phyloP scores from a whole-genome alignment of 1,140 invertebrate genomes.

The Anagrus nilaparvatae region DNA sequence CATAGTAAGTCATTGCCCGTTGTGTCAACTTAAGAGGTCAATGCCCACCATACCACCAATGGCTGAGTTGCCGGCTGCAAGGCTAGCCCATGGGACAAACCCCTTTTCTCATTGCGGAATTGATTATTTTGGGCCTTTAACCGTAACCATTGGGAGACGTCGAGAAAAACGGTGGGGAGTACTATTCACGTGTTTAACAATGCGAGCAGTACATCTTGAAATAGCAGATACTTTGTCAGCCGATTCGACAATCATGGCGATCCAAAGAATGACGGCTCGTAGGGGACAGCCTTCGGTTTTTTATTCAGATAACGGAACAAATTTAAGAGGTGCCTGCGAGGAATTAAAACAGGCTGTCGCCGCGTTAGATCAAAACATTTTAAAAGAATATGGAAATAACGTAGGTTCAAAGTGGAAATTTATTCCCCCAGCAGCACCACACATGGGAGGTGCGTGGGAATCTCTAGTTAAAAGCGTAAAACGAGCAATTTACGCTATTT shows the following conservation, averaged over 20 bases:
- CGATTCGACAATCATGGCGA: constrained; percentile 18
- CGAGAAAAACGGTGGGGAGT: constrained; percentile 27
- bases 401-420: not conserved
- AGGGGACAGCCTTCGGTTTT: constrained; percentile 14
- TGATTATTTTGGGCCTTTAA: constrained; percentile 25
- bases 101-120: too few relatives aligned
- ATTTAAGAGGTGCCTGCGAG: constrained; percentile 22
- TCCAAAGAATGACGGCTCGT: constrained; percentile 19
- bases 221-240: constrained; percentile 15
- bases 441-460: constrained; percentile 5
- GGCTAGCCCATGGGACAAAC: too few relatives aligned
- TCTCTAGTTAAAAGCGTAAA: not conserved
- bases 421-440: not conserved
- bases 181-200: constrained; percentile 24
- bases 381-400: constrained; percentile 4
- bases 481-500: not conserved
- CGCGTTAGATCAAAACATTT: constrained; percentile 9
- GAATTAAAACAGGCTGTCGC: constrained; percentile 15
- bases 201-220: constrained; percentile 23
- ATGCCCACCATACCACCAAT: too few relatives aligned
- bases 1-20: too few relatives aligned
- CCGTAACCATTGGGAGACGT: constrained; percentile 17
- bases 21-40: too few relatives aligned
- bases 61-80: too few relatives aligned
- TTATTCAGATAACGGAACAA: constrained; percentile 24